Base-by-base conservation (phyloP, 2,113 vertebrate genomes). In the Halcyon senegalensis region DNA sequence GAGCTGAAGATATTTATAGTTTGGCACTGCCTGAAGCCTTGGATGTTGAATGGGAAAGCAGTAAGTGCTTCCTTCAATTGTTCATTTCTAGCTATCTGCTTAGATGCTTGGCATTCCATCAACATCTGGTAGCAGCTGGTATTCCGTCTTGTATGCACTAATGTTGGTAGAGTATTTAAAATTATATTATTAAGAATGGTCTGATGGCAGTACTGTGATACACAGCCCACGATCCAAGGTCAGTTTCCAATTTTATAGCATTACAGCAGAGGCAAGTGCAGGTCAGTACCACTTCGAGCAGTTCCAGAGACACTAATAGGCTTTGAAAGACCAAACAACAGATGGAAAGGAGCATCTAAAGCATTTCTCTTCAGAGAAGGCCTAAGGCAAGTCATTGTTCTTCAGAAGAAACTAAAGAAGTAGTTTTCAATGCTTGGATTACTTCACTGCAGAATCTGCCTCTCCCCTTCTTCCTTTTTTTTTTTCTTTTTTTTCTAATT, bases 1-100 rank as follows among this genome's bases (percentile, higher is more conserved):
- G 44, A 86, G 51, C 46, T 74, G 25, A 81, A 91, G 74, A 62
- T 89, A 90, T 90, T 87, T 97, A 81, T 72, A 90, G 68, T 67
- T 55, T 90, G 83, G 44, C 59, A 63, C 50, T 74, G 70, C 66
- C 30, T 87, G 53, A 83, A 85, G 48, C 90, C 85, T 80, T 92
- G 60, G 48, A 86, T 59, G 23, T 89, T 85, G 73, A 91, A 81
- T 70, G 44, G 51, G 41, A 94, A 84, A 93, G 62, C 78, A 55
- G 11, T 66, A 90, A 81, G 67, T 67, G 23, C 72, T 91, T 93
- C 89, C 50, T 74, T 87, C 84, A 76, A 2, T 75, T 90, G 53
- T 62, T 83, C 8, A 7, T 92, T 87, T 86, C 67, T 82, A 59
- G 92, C 60, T 81, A 18, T 56, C 74, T 41, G 41, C 68, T 83